Base-by-base conservation (phyloP, 64 coral and sea anemone genomes). In the Stichodactyla mertensii region DNA sequence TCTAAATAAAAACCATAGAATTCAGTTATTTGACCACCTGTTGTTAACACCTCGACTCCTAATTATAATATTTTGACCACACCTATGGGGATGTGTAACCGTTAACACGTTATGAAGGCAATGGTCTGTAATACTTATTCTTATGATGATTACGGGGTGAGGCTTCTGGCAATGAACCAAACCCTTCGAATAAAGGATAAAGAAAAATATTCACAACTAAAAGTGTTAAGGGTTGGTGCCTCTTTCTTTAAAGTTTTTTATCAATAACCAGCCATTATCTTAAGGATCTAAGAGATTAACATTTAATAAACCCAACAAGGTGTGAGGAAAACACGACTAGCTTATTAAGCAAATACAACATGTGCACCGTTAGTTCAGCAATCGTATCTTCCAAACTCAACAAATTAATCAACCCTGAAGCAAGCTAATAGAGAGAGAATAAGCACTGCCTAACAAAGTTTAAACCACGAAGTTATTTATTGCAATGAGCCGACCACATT, bases 1-100 rank as follows among this genome's bases (percentile, higher is more conserved):
- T 10, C 1, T 26, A 70, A 74, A 66, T 74, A 74, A 26, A 74
- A 74, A 11, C 20, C 10, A 19, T 66, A 66, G 18, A 0, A 28
- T 13, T 74, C 4, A 31, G 27, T 74, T 31, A 31, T 74, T 8
- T 74, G 23, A 13, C 69, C 69, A 74, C 69, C n/a, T 74, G 24
- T 74, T 74, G 14, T 23, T 74, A 74, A 74, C 69, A 74, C 24
- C 26, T 74, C n/a, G 69, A 74, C n/a, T 74, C n/a, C n/a, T 11
- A 31, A 74, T 74, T 31, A 31, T 31, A 74, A 36, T 74, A 74
- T 74, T 74, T 31, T 11, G 69, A 31, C 69, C 69, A 74, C 69
- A 74, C 69, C 69, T 74, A 74, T 74, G 69, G 11, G 69, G 11
- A 74, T 31, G 69, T 74, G 69, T 74, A 74, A 31, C 24, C 69